Evolutionary conservation across 2,113 vertebrate species (phyloP).

Genomic region (Pelecanus crispus): DNA sequence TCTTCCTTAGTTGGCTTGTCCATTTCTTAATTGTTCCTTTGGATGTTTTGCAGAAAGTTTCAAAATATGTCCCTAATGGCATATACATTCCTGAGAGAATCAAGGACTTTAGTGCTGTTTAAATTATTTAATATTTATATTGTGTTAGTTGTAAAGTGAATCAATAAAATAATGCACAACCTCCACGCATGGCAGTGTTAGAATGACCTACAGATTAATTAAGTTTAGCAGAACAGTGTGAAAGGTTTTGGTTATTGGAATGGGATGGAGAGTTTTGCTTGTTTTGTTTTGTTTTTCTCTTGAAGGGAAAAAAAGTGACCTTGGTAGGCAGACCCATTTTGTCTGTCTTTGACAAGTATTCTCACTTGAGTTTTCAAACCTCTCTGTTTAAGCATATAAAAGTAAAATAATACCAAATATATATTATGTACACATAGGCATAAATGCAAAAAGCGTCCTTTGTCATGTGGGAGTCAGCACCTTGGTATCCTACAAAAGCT

Average conservation of each 20-base stretch:
- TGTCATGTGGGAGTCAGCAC: neutral
- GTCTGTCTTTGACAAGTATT: neutral
- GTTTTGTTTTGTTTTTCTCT: neutral
- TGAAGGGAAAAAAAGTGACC: neutral
- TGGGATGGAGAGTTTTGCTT: neutral
- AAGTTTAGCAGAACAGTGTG: slow-evolving; percentile 17
- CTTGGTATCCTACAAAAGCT: neutral
- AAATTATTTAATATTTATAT: slow-evolving; percentile 23
- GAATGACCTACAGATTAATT: slow-evolving; percentile 37
- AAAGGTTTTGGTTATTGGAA: slow-evolving; percentile 48
- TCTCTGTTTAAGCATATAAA: neutral
- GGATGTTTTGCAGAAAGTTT: slow-evolving; percentile 2
- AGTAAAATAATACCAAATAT: slow-evolving; percentile 1
- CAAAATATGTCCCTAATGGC: neutral
- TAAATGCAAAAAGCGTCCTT: neutral
- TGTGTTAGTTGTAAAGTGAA: slow-evolving; percentile 19
- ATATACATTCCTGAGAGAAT: neutral
- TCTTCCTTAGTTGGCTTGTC: neutral
- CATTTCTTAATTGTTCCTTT: neutral
- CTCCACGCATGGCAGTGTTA: neutral
- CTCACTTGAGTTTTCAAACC: slow-evolving; percentile 13
- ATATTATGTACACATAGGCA: neutral
- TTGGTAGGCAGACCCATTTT: slow-evolving; percentile 32
- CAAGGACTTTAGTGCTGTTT: slow-evolving; percentile 28
- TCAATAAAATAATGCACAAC: neutral